phyloP scores from a whole-genome alignment of 2,113 vertebrate species.

The Peucedramus taeniatus region DNA sequence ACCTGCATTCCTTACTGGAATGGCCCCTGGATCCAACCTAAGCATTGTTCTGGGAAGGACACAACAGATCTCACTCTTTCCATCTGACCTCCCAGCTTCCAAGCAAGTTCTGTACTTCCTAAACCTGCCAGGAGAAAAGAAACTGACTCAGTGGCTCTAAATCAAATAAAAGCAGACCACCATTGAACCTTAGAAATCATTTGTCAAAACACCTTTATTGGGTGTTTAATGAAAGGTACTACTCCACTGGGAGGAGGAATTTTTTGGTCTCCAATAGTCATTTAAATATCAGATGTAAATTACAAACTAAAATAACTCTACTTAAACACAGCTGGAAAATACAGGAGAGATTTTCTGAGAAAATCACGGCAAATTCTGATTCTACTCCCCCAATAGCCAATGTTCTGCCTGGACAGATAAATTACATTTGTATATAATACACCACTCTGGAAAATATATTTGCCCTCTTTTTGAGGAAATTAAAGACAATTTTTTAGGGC shows the following conservation, averaged over 20 bases:
- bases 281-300: slow-evolving; percentile 44
- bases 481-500: slow-evolving; percentile 42
- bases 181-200: neutral
- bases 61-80: neutral
- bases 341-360: neutral
- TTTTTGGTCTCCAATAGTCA: neutral
- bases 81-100: neutral
- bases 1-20: neutral
- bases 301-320: slow-evolving; percentile 34
- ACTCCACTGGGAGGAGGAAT: slow-evolving; percentile 1
- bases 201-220: neutral
- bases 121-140: neutral
- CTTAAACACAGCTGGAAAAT: neutral
- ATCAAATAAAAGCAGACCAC: neutral
- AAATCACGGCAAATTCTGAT: neutral
- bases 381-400: neutral
- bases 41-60: neutral
- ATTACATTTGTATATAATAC: neutral
- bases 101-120: neutral
- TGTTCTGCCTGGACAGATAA: neutral
- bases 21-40: neutral
- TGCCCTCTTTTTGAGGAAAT: neutral
- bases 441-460: slow-evolving; percentile 41
- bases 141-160: neutral
- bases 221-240: neutral